A percentile compares a stretch with the other conserved stretches of the same genome.
These are phyloP conservation scores for Agriopis leucophaearia DNA, from an alignment of 2,888 invertebrate species.

Conservation along the genomic window DNA sequence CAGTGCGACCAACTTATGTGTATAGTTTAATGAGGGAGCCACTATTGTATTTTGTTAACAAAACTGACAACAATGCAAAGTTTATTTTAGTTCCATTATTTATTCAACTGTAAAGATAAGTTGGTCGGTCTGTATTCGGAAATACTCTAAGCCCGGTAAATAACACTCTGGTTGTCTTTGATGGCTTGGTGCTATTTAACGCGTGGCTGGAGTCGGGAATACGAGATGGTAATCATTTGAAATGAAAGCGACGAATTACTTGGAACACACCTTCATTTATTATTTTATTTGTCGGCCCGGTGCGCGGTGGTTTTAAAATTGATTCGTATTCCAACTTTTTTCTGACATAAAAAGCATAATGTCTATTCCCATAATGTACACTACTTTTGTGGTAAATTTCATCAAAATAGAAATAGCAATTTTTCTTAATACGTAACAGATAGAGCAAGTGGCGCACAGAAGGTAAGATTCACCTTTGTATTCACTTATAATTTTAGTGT, in stretches of 20 bases:
- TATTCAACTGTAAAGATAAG: neutral
- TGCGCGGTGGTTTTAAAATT: too few species aligned
- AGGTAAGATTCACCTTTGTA: too few species aligned
- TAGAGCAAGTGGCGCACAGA: too few species aligned
- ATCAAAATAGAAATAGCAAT: too few species aligned
- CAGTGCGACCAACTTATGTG: neutral
- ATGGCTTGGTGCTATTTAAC: conserved; percentile 51
- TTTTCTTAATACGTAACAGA: too few species aligned
- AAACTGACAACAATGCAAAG: neutral
- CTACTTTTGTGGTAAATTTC: too few species aligned
- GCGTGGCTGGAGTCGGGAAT: conserved; percentile 39
- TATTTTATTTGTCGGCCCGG: neutral
- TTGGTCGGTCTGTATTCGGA: conserved; percentile 53
- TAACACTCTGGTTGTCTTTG: conserved; percentile 39
- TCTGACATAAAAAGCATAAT: too few species aligned
- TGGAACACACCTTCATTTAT: conserved; percentile 10
- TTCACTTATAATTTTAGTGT: too few species aligned
- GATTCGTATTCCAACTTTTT: too few species aligned
- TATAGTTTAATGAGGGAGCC: neutral
- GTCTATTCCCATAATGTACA: too few species aligned
- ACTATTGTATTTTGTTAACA: neutral
- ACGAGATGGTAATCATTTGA: conserved; percentile 34
- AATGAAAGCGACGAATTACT: conserved; percentile 18
- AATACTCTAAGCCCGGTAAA: conserved; percentile 67
- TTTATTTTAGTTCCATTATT: neutral